Evolutionary conservation across 2,113 vertebrate species (phyloP), one percentile per base, ranked within the genome.

Genomic region (Tragelaphus scriptus): DNA sequence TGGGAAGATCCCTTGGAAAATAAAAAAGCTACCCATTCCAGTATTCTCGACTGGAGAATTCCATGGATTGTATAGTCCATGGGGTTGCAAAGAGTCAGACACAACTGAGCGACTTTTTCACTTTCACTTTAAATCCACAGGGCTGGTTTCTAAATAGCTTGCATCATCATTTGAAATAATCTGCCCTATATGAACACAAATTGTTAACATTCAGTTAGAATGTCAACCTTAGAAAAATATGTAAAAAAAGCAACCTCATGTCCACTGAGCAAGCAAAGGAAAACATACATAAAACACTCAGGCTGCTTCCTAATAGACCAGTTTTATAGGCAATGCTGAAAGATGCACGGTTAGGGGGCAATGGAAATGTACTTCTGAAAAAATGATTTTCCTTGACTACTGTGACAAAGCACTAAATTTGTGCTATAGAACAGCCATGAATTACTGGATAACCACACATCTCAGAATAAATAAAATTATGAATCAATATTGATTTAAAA

Each of bases 381-480:
- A 96, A 88, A 79, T 93, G 55, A 92, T 71, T 98, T 97, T 97
- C 95, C 82, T 88, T 94, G 30, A 96, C 44, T 59, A 82, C 44
- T 81, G 58, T 92, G 91, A 94, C 88, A 96, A 97, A 94, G 65
- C 84, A 95, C 93, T 96, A 88, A 90, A 90, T 96, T 79, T 92
- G 58, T 77, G 14, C 80, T 93, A 51, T 36, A 90, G 30, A 92
- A 82, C 26, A 94, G 55, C 51, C 65, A 92, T 90, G 77, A 94
- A 94, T 96, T 97, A 96, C 87, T 90, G 61, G 89, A 81, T 96
- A 94, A 97, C 85, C 68, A 93, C 21, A 94, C 32, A 96, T 90
- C 68, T 97, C 91, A 85, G 81, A 94, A 97, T 96, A 97, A 98
- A 96, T 92, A 94, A 96, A 96, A 94, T 84, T 95, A 55, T 96